These are phyloP conservation scores for Hylia prasina DNA, from an alignment of 2,113 vertebrate genomes.

Conservation along the genomic window DNA sequence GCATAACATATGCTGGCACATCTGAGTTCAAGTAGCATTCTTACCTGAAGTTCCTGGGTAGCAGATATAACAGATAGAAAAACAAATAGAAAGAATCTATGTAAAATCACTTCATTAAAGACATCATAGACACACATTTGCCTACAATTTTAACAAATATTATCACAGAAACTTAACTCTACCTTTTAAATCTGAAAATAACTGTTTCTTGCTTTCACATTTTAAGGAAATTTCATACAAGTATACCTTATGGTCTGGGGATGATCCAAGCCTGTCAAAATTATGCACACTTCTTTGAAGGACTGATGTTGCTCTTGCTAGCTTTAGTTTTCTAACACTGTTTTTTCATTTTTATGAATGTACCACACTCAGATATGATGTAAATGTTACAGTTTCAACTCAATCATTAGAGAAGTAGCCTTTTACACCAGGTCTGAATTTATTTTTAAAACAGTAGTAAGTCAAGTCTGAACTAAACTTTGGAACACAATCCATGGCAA, in stretches of 20 bases:
- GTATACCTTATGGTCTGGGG: neutral
- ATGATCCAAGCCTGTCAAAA: neutral
- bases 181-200: neutral
- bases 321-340: neutral
- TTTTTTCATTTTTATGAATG: neutral
- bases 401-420: neutral
- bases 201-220: neutral
- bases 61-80: conserved; percentile 83
- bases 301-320: neutral
- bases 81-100: conserved; percentile 83
- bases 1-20: conserved; percentile 57
- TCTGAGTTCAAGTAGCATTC: conserved; percentile 69
- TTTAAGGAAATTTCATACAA: neutral
- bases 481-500: neutral
- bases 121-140: conserved; percentile 51
- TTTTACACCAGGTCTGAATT: neutral
- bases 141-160: conserved; percentile 27
- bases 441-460: conserved; percentile 5
- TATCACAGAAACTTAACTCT: conserved; percentile 6
- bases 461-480: neutral
- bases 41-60: conserved; percentile 96
- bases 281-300: neutral
- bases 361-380: neutral
- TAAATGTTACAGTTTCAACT: neutral
- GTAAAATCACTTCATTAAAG: conserved; percentile 71